Evolutionary conservation across 2,888 invertebrate genomes (phyloP), one percentile per base, ranked within the genome.

Genomic region (Drosophila tripunctata): DNA sequence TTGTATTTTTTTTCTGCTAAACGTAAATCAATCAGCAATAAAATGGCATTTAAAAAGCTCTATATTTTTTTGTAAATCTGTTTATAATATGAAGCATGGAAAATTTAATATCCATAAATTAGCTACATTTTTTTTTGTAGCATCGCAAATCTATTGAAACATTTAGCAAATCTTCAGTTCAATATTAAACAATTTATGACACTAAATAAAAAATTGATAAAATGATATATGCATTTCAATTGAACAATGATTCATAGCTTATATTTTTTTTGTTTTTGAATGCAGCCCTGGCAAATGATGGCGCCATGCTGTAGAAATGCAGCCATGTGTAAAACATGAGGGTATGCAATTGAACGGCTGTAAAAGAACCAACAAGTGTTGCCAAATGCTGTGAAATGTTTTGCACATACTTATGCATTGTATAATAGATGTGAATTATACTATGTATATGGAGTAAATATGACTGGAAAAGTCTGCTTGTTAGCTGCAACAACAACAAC

Each of bases 381-480:
- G 75, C 45, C 35, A 54, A 47, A 35, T 22, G 33, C 15, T 35
- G 22, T 22, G n/a, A 50, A 40, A 52, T 63, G 71, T 31, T 55
- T 56, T 75, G 70, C 62, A 67, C 38, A 56, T 66, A 27, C 27
- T 27, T 27, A 73, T 51, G 50, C 54, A 48, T 15, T 22, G 31
- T 52, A 44, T 22, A 36, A 44, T 40, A 44, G 54, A 35, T 44
- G 64, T 55, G 41, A 72, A 31, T 56, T 55, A 51, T 35, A 36
- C 10, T 44, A 47, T 40, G 24, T n/a, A n/a, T n/a, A n/a, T n/a
- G n/a, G n/a, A n/a, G 21, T 54, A 43, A 48, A 22, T 67, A 30
- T 63, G 69, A 74, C 56, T 51, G 54, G 60, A 38, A 76, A 76
- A 57, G 72, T 65, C 77, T 57, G 83, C 41, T 66, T 66, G 87